Base-by-base conservation (phyloP, 2,888 invertebrate species). In the Piscicola geometra region DNA sequence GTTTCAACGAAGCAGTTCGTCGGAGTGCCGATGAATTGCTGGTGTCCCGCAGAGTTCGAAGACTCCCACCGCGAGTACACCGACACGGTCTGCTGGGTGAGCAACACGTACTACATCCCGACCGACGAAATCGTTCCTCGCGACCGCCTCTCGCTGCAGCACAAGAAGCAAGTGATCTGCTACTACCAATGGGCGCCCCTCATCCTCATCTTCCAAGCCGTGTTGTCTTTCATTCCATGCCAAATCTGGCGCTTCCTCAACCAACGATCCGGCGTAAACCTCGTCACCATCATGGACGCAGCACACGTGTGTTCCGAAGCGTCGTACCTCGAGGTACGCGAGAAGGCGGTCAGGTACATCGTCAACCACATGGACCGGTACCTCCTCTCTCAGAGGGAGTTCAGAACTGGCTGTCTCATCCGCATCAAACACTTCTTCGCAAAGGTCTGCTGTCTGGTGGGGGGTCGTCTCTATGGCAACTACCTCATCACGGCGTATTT, bases 361-460 rank as follows among this genome's bases (percentile, higher is more conserved):
- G 86, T 86, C 12, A 83, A 85, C 36, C 87, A 87, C 79, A 85
- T 87, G 82, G 85, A 85, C 80, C 83, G 87, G 68, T 86, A 86
- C 80, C 82, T 87, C 69, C 82, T 84, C 78, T 84, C 85, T 72
- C 86, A 86, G 77, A 81, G 85, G 12, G 85, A 86, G 78, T 84
- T 86, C 77, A 79, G 85, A 36, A 82, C 83, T 0, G 84, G 85
- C 15, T 84, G 84, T 77, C 83, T 83, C 76, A 82, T 85, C 72
- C 81, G 83, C 60, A 80, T 84, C 67, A 82, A 84, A 21, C 84
- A 84, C 79, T 82, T 83, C 76, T 81, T 85, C 67, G 84, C 85
- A 73, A 83, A 75, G 50, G 66, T 83, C 76, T 84, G 84, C 80
- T 84, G 84, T 76, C 81, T 84, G 56, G 83, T 85, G 1, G 84